These are phyloP conservation scores for Gallinago undulata DNA, from an alignment of 2,113 vertebrate genomes.

Conservation along the genomic window DNA sequence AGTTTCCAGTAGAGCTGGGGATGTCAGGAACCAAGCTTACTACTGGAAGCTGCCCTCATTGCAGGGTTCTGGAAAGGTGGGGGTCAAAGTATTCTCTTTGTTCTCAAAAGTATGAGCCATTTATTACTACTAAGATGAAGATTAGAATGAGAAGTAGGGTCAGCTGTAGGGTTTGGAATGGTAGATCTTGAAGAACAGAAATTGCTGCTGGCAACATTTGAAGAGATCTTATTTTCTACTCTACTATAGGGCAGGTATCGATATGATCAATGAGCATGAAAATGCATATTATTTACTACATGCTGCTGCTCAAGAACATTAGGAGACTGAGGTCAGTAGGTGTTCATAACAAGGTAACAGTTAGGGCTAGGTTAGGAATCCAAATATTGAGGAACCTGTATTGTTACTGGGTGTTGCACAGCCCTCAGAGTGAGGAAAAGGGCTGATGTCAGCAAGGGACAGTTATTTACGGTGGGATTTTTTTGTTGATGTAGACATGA, in stretches of 20 bases:
- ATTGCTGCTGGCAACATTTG: not conserved
- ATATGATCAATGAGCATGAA: not conserved
- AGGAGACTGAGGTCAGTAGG: not conserved
- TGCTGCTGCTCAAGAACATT: not conserved
- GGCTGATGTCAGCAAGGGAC: not conserved
- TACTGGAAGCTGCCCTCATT: not conserved
- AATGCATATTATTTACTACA: not conserved
- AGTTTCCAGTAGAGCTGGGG: not conserved
- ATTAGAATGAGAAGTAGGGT: not conserved
- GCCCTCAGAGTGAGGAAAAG: not conserved
- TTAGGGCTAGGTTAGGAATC: not conserved
- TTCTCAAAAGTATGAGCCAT: not conserved
- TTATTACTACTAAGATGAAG: not conserved
- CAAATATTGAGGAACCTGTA: not conserved
- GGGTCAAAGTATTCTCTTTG: not conserved
- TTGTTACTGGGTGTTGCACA: not conserved
- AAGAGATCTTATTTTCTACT: not conserved
- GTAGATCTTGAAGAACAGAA: not conserved
- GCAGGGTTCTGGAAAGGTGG: not conserved
- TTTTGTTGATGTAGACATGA: not conserved
- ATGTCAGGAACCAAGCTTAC: not conserved
- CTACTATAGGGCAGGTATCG: not conserved
- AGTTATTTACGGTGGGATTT: not conserved
- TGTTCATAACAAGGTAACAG: not conserved
- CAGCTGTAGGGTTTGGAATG: not conserved